A percentile compares a stretch with the other conserved stretches of the same genome.
Evolutionary conservation across 35 echinoderm and acorn worm genomes (phyloP).

Genomic region (Diadema setosum): DNA sequence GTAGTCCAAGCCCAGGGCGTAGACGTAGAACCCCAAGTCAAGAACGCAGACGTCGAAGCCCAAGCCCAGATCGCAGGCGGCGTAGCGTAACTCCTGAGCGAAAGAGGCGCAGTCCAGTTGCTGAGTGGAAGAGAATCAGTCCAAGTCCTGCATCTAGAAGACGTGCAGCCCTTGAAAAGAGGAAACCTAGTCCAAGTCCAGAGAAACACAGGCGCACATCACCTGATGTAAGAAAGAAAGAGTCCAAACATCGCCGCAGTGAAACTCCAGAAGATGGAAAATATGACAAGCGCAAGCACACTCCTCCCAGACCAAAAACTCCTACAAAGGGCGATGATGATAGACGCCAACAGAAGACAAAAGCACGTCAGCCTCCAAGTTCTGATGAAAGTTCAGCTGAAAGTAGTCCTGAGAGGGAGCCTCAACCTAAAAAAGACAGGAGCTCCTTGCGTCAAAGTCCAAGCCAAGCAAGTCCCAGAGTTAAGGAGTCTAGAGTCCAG

Average conservation of each 20-base stretch:
- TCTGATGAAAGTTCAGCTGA: not conserved
- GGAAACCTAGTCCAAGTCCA: not conserved
- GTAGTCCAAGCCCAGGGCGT: not conserved
- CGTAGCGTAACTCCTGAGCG: constrained; percentile 32
- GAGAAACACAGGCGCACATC: constrained; percentile 1
- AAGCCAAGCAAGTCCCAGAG: not conserved
- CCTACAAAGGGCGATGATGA: constrained; percentile 26
- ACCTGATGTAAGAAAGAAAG: not conserved
- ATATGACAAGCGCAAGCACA: not conserved
- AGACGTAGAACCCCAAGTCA: constrained; percentile 2
- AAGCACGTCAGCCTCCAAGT: not conserved
- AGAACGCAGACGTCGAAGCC: constrained; percentile 17
- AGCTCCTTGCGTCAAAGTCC: not conserved
- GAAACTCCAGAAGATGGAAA: not conserved
- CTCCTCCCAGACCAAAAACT: not conserved
- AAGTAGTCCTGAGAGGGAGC: not conserved
- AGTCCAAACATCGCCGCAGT: not conserved
- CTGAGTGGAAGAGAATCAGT: not conserved
- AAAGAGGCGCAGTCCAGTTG: constrained; percentile 1
- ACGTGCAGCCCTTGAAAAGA: not conserved
- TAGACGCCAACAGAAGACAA: not conserved
- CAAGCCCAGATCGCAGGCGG: not conserved
- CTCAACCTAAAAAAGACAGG: not conserved
- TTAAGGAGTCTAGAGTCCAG: not conserved
- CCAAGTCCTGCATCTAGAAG: not conserved